Evolutionary conservation across 2,888 invertebrate species (phyloP).

Genomic region (Metellina segmentata): DNA sequence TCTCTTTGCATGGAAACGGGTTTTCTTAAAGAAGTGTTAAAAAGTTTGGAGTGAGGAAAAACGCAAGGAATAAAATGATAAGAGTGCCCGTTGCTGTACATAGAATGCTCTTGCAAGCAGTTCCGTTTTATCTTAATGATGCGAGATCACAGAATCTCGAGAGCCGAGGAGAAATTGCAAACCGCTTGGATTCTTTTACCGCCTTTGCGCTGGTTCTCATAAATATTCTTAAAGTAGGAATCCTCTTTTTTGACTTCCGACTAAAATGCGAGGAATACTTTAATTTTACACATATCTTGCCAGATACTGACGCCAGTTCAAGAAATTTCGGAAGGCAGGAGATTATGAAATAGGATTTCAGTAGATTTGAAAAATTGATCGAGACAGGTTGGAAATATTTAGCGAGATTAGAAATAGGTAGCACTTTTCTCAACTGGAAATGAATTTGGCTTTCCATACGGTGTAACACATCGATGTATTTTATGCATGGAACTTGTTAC

Average conservation of each 20-base stretch:
- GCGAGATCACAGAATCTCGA: slow-evolving; percentile 40
- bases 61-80: slow-evolving; percentile 52
- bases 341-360: too few relatives aligned
- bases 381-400: too few relatives aligned
- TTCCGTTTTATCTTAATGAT: slow-evolving; percentile 69
- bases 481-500: too few relatives aligned
- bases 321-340: too few relatives aligned
- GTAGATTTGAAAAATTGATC: too few relatives aligned
- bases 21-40: slow-evolving; percentile 17
- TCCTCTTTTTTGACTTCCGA: background rate
- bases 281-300: too few relatives aligned
- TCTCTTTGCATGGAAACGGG: background rate
- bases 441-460: too few relatives aligned
- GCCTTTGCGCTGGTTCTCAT: background rate
- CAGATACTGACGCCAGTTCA: too few relatives aligned
- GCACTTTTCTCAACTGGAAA: too few relatives aligned
- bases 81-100: slow-evolving; percentile 12
- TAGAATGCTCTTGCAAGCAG: slow-evolving; percentile 17
- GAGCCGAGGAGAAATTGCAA: slow-evolving; percentile 26
- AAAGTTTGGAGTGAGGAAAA: slow-evolving; percentile 22
- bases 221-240: background rate
- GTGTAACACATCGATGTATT: too few relatives aligned
- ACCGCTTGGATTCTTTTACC: background rate
- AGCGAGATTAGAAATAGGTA: too few relatives aligned
- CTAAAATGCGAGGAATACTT: too few relatives aligned